Evolutionary conservation across 2,113 vertebrate genomes (phyloP).

Genomic region (Crotophaga sulcirostris): DNA sequence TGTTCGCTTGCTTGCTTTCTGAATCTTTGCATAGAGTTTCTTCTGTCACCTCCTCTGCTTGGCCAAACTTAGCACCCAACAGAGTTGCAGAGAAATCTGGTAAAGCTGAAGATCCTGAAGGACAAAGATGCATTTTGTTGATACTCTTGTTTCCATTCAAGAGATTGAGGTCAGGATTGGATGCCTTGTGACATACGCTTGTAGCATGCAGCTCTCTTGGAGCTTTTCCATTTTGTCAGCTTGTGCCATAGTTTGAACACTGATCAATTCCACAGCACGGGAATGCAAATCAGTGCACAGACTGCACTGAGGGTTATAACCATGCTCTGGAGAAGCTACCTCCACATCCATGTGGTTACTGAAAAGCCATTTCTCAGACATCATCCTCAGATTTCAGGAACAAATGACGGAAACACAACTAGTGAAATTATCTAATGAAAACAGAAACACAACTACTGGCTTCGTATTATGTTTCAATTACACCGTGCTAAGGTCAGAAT

Average conservation of each 20-base stretch:
- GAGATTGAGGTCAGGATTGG: not conserved
- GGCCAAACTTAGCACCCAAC: not conserved
- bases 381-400: not conserved
- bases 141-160: not conserved
- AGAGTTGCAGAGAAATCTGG: not conserved
- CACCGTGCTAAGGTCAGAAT: not conserved
- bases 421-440: constrained; percentile 24
- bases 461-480: not conserved
- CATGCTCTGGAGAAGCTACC: not conserved
- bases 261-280: not conserved
- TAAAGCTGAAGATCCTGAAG: not conserved
- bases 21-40: not conserved
- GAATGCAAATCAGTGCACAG: not conserved
- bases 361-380: not conserved
- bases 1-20: not conserved
- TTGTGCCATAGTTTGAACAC: not conserved
- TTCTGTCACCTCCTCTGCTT: not conserved
- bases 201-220: not conserved
- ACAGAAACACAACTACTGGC: not conserved
- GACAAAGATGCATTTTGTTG: not conserved
- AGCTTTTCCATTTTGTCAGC: not conserved
- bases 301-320: not conserved
- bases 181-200: not conserved
- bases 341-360: not conserved
- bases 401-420: not conserved